phyloP scores from a whole-genome alignment of 2,888 invertebrate genomes.

The Melitaea athalia region DNA sequence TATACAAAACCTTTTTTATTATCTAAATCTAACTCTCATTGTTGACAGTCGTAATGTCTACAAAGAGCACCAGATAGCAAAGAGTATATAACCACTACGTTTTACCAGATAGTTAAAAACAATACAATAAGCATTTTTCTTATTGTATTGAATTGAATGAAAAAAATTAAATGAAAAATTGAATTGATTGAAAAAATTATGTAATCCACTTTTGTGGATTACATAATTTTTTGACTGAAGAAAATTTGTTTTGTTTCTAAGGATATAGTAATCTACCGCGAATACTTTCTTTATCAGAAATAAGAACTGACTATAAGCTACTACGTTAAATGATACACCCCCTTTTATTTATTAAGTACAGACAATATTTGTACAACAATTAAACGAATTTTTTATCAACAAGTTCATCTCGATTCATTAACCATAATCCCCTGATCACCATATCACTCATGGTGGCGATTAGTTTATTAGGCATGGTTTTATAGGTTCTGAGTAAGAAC shows the following conservation, averaged over 20 bases:
- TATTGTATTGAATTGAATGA: too few relatives aligned
- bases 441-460: constrained; percentile 40
- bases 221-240: too few relatives aligned
- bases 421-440: constrained; percentile 38
- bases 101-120: too few relatives aligned
- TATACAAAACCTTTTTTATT: neutral
- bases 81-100: too few relatives aligned
- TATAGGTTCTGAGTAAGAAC: constrained; percentile 39
- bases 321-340: neutral
- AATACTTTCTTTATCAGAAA: too few relatives aligned
- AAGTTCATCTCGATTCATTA: neutral
- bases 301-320: neutral
- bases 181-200: too few relatives aligned
- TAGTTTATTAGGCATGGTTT: constrained; percentile 45
- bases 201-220: too few relatives aligned
- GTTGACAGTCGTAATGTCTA: neutral
- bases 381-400: constrained; percentile 6
- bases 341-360: neutral
- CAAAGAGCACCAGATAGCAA: too few relatives aligned
- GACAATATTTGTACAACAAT: neutral
- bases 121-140: too few relatives aligned
- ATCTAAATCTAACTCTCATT: neutral
- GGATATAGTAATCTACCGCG: too few relatives aligned
- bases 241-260: too few relatives aligned
- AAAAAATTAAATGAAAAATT: too few relatives aligned